Conservation (phyloP, 2,113 vertebrate species). For the Oryzias javanicus region DNA sequence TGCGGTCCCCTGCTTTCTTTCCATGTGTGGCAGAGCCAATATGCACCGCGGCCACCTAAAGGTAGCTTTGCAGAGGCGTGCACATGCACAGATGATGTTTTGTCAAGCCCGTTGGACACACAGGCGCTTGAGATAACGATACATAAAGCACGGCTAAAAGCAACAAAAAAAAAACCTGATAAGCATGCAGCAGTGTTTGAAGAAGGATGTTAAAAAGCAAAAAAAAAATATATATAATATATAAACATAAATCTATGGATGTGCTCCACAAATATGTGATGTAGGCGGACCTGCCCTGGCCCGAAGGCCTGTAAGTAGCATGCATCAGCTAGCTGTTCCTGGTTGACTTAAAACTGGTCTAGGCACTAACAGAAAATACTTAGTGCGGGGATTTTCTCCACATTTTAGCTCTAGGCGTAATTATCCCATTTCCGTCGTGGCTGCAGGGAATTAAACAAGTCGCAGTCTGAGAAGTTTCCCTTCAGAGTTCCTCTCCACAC, state of each 20-base stretch:
- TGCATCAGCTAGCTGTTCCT: slow-evolving; percentile 17
- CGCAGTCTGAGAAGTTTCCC: slow-evolving; percentile 5
- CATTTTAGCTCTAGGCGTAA: background rate
- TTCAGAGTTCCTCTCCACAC: slow-evolving; percentile 23
- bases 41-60: slow-evolving; percentile 96
- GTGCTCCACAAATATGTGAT: slow-evolving; percentile 2
- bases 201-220: background rate
- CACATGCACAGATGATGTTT: slow-evolving; percentile 36
- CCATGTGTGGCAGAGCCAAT: slow-evolving; percentile 90
- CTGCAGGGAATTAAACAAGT: slow-evolving; percentile 28
- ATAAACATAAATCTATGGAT: background rate
- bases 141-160: background rate
- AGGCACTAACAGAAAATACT: slow-evolving; percentile 36
- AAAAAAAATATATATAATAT: background rate
- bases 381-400: slow-evolving; percentile 9
- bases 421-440: slow-evolving; percentile 21
- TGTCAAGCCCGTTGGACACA: background rate
- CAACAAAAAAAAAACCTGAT: background rate
- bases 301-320: slow-evolving; percentile 7
- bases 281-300: slow-evolving; percentile 14
- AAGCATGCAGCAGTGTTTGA: background rate
- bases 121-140: slow-evolving; percentile 2
- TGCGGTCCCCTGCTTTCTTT: slow-evolving; percentile 86
- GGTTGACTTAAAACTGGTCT: slow-evolving; percentile 32
- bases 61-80: slow-evolving; percentile 67